Evolutionary conservation across 2,888 invertebrate genomes (phyloP), one percentile per base, ranked within the genome.

Genomic region (Polyommatus icarus): DNA sequence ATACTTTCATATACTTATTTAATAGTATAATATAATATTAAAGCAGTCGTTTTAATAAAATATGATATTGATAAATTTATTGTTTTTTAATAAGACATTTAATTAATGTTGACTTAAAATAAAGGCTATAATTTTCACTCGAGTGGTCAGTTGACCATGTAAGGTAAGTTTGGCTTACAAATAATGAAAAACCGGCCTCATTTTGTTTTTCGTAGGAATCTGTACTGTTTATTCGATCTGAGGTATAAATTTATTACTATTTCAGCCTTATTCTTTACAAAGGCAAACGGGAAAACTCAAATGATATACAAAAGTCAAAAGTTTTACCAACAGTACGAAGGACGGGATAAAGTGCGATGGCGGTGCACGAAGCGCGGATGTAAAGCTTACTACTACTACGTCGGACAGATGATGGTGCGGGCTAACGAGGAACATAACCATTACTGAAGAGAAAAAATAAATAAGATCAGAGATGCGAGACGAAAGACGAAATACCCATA

Each of bases 201-300:
- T 10, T 46, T 46, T 3, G 10, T 10, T 8, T 8, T 3, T 46
- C 7, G 10, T 8, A 3, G 46, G 15, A 54, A 12, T 54, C 54
- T 3, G 12, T 18, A 12, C 46, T 12, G 10, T 40, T 46, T 46
- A 3, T 46, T 46, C 10, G 10, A 10, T 46, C 54, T 54, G 54
- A 54, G 18, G 54, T 18, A 54, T 54, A 54, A 50, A 1, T 54
- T 67, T 67, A 12, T 15, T 12, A 29, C 5, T 67, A 6, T 67
- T 81, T 72, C 80, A 83, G 83, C 83, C 1, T 40, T 78, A 3
- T 81, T 84, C 78, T 78, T 83, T 32, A 76, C 82, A 32, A 79
- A 84, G 0, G 71, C 80, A 1, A 82, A 82, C 50, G 87, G 88
- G 0, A 85, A 83, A 50, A 82, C 81, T 40, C 61, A 57, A 71